These are phyloP conservation scores for Drosophila melanosoma DNA, from an alignment of 2,888 invertebrate genomes.

Conservation along the genomic window DNA sequence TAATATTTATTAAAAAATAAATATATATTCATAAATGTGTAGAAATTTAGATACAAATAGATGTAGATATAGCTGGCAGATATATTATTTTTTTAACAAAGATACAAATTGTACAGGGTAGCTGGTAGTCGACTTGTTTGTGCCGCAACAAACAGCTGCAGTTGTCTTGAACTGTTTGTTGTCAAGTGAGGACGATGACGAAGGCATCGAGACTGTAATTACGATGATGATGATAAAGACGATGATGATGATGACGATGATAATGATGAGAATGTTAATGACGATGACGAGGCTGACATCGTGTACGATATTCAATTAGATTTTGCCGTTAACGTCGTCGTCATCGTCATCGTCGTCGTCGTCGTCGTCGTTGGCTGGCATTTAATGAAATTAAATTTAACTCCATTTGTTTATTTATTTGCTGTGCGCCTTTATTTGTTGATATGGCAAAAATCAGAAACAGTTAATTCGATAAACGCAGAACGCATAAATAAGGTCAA, in stretches of 20 bases:
- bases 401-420: constrained; percentile 74
- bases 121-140: neutral
- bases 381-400: constrained; percentile 76
- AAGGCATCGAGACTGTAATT: constrained; percentile 11
- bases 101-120: constrained; percentile 11
- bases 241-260: constrained; percentile 2
- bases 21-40: neutral
- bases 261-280: neutral
- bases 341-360: constrained; percentile 30
- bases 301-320: constrained; percentile 71
- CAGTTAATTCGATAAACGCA: constrained; percentile 67
- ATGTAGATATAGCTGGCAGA: neutral
- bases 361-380: constrained; percentile 40
- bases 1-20: neutral
- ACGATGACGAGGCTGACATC: constrained; percentile 24
- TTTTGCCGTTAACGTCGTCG: constrained; percentile 20
- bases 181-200: constrained; percentile 52
- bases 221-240: constrained; percentile 9
- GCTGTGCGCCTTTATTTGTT: constrained; percentile 39
- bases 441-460: constrained; percentile 41
- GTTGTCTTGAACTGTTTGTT: constrained; percentile 58
- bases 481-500: constrained; percentile 54
- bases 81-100: neutral
- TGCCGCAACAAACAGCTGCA: constrained; percentile 26
- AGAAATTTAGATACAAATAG: no score